Evolutionary conservation across 1,140 invertebrate genomes (phyloP).

Genomic region (Reticulitermes speratus): DNA sequence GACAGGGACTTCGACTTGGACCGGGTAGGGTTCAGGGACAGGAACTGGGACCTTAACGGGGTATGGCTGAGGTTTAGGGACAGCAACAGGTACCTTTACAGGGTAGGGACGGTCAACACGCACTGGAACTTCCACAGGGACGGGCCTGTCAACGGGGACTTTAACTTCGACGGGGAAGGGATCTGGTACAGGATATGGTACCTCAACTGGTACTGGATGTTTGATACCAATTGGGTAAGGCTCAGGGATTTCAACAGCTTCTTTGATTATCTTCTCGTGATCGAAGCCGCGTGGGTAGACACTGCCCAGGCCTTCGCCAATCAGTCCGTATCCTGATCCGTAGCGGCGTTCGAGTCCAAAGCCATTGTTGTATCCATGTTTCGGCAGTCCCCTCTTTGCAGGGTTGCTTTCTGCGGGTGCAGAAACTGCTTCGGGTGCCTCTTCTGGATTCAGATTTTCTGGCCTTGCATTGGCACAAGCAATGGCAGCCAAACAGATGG

Average conservation of each 20-base stretch:
- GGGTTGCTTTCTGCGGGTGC: background rate
- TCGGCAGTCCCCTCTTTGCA: background rate
- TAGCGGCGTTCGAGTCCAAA: background rate
- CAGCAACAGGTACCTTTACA: conserved; percentile 13
- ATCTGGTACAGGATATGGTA: conserved; percentile 40
- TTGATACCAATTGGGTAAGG: background rate
- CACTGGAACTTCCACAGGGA: conserved; percentile 35
- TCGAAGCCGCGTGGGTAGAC: background rate
- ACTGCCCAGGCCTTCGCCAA: background rate
- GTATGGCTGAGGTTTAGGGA: background rate
- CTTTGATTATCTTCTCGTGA: background rate
- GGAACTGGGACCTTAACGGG: conserved; percentile 59
- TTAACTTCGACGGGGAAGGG: conserved; percentile 11
- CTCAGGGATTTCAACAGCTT: background rate
- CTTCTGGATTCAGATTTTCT: background rate
- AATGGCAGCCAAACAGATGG: background rate
- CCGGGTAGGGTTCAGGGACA: conserved; percentile 55
- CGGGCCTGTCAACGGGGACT: conserved; percentile 46
- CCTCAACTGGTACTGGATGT: background rate
- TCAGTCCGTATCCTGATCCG: background rate
- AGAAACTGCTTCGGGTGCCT: background rate
- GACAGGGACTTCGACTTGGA: conserved; percentile 59
- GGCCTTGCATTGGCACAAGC: background rate
- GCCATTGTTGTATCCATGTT: background rate
- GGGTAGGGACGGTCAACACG: conserved; percentile 40